Percentiles rank a stretch among this genome's conserved stretches.
phyloP scores from a whole-genome alignment of 2,888 invertebrate genomes.

The Unio delphinus region DNA sequence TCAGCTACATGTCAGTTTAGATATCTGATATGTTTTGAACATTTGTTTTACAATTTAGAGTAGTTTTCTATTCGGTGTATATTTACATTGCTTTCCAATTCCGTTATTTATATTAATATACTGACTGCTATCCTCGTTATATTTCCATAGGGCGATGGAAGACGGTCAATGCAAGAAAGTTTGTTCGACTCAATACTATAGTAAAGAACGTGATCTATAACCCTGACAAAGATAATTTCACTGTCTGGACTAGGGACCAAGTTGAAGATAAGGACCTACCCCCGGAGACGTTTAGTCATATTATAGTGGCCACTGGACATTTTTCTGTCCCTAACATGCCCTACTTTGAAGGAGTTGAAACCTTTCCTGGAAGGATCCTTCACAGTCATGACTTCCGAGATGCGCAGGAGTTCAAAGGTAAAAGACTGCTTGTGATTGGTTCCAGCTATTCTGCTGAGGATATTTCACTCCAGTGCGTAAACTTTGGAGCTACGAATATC shows the following conservation, averaged over 20 bases:
- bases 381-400: conserved; percentile 27
- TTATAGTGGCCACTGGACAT: conserved; percentile 22
- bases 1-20: too few species aligned
- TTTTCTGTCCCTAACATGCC: conserved; percentile 25
- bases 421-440: conserved; percentile 9
- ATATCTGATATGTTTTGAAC: too few species aligned
- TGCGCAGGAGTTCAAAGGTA: conserved; percentile 13
- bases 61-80: too few species aligned
- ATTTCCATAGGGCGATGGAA: background rate
- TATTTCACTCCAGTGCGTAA: conserved; percentile 9
- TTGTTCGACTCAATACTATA: conserved; percentile 15
- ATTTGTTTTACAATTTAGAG: too few species aligned
- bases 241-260: conserved; percentile 16
- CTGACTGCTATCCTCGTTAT: too few species aligned
- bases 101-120: too few species aligned
- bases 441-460: conserved; percentile 24
- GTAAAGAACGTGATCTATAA: conserved; percentile 19
- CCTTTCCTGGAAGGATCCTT: conserved; percentile 22
- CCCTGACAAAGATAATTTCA: conserved; percentile 16
- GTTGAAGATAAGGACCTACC: conserved; percentile 1
- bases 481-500: conserved; percentile 15
- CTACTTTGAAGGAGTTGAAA: conserved; percentile 14
- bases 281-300: conserved; percentile 24
- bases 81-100: too few species aligned
- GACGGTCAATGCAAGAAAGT: conserved; percentile 1